A percentile compares a stretch with the other conserved stretches of the same genome.
phyloP scores from a whole-genome alignment of 1,140 invertebrate genomes.

The Formica selysi region DNA sequence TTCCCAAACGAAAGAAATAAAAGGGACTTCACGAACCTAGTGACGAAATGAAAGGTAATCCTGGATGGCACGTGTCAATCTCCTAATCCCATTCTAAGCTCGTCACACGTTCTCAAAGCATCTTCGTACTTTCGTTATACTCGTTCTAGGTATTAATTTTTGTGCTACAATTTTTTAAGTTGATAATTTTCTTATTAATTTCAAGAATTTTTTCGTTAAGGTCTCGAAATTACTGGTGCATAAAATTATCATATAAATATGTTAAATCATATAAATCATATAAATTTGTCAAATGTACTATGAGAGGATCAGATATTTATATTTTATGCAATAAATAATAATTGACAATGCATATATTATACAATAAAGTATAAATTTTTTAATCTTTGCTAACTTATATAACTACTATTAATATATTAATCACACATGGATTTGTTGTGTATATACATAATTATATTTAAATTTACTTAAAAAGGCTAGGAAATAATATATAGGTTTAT shows the following conservation, averaged over 20 bases:
- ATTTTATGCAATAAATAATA: not conserved
- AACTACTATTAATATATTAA: not conserved
- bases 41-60: conserved; percentile 1
- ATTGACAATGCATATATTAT: too few species aligned
- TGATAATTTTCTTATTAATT: not conserved
- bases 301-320: not conserved
- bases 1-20: not conserved
- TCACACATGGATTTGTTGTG: too few species aligned
- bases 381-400: not conserved
- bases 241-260: not conserved
- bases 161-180: not conserved
- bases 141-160: not conserved
- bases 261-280: not conserved
- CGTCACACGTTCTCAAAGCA: not conserved
- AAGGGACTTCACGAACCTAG: conserved; percentile 8
- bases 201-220: not conserved
- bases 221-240: not conserved
- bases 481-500: not conserved
- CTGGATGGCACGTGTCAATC: not conserved
- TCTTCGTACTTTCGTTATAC: not conserved
- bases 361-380: too few species aligned
- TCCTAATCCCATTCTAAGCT: conserved; percentile 8
- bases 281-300: not conserved
- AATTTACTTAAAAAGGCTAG: not conserved
- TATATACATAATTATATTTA: not conserved